Percentiles rank a stretch among this genome's conserved stretches.
Conservation (phyloP, 2,113 vertebrate species). For the Pristiophorus japonicus region DNA sequence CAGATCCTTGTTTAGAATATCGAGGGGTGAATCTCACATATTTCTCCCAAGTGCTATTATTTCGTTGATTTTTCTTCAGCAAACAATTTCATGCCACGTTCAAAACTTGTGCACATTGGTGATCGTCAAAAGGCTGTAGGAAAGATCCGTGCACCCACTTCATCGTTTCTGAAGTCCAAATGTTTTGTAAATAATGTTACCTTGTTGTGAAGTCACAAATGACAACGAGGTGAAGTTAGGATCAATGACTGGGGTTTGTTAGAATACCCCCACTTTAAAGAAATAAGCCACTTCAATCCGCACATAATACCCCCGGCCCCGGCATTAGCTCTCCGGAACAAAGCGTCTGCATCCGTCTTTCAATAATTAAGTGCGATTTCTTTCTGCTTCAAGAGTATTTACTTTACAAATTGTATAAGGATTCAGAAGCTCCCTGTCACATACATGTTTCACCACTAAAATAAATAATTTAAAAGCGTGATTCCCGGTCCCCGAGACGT, state of each 20-base stretch:
- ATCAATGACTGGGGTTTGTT: background rate
- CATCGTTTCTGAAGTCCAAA: background rate
- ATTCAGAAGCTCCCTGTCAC: background rate
- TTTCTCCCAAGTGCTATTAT: background rate
- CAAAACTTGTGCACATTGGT: background rate
- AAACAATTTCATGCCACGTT: background rate
- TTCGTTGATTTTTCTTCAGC: background rate
- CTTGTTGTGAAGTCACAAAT: background rate
- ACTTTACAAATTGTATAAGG: background rate
- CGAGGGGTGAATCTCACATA: background rate
- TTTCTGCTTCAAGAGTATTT: background rate
- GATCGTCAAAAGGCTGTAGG: background rate
- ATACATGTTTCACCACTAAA: background rate
- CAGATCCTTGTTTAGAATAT: background rate
- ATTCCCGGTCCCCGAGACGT: background rate
- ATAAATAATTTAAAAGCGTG: background rate
- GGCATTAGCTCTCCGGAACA: background rate
- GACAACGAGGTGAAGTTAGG: background rate
- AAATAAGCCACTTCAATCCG: background rate
- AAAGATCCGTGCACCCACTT: background rate
- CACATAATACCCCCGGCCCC: background rate
- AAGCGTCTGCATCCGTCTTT: background rate
- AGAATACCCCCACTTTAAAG: background rate
- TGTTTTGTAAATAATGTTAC: background rate
- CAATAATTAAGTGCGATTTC: background rate